A percentile compares a stretch with the other conserved stretches of the same genome.
Conservation (phyloP, 2,113 vertebrate species). For the zebrafish (Danio rerio) region GRCz12tu NC_133180.1:23091501-23092000, state of each 20-base stretch:
- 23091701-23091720: too few species aligned
- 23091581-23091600: neutral
- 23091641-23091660: neutral
- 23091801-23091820: neutral
- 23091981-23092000: too few species aligned
- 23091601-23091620: neutral
- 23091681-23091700: neutral
- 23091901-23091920: neutral
- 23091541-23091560: neutral
- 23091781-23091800: neutral
- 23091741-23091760: neutral
- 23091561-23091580: neutral
- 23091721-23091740: neutral
- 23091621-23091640: neutral
- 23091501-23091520: neutral
- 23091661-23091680: neutral
- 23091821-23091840: neutral
- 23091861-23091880: neutral
- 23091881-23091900: neutral
- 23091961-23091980: too few species aligned
- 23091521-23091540: neutral
- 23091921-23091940: too few species aligned
- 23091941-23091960: too few species aligned
- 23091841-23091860: neutral
- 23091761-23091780: neutral